phyloP scores from a whole-genome alignment of 1,140 invertebrate species.

The Hylyphantes graminicola region DNA sequence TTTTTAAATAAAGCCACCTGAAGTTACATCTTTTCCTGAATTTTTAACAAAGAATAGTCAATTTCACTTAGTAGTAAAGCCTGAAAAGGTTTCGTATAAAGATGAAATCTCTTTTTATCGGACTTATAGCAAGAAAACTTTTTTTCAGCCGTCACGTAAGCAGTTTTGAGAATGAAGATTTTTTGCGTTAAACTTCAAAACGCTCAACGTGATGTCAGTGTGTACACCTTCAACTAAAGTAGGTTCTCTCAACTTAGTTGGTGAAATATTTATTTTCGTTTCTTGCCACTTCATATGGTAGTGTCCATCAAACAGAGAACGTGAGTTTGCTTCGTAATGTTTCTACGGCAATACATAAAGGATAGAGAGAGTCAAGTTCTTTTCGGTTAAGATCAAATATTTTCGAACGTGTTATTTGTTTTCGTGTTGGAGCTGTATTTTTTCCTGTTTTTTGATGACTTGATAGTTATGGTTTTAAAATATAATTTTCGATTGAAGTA shows the following conservation, averaged over 20 bases:
- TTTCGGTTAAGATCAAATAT: too few species aligned
- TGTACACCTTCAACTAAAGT: background rate
- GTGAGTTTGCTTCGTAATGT: constrained; percentile 27
- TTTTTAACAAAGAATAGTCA: constrained; percentile 14
- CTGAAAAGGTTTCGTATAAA: background rate
- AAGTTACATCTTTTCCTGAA: background rate
- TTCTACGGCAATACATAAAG: background rate
- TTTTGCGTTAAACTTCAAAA: background rate
- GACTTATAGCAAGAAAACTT: constrained; percentile 13
- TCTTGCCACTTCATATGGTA: constrained; percentile 42
- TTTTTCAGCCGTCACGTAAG: constrained; percentile 39
- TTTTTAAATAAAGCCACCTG: too few species aligned
- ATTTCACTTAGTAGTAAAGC: background rate
- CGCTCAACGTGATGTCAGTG: constrained; percentile 27
- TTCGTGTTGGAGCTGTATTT: too few species aligned
- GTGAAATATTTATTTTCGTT: constrained; percentile 56
- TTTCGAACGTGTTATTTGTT: too few species aligned
- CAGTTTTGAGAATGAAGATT: constrained; percentile 8
- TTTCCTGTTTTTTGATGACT: too few species aligned
- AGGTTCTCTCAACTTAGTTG: constrained; percentile 22
- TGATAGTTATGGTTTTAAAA: too few species aligned
- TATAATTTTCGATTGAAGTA: too few species aligned
- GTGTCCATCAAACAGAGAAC: constrained; percentile 24
- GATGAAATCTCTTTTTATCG: constrained; percentile 13
- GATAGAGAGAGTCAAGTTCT: too few species aligned